These are phyloP conservation scores for Agonopterix alstromeriana DNA, from an alignment of 2,888 invertebrate genomes.

Conservation along the genomic window DNA sequence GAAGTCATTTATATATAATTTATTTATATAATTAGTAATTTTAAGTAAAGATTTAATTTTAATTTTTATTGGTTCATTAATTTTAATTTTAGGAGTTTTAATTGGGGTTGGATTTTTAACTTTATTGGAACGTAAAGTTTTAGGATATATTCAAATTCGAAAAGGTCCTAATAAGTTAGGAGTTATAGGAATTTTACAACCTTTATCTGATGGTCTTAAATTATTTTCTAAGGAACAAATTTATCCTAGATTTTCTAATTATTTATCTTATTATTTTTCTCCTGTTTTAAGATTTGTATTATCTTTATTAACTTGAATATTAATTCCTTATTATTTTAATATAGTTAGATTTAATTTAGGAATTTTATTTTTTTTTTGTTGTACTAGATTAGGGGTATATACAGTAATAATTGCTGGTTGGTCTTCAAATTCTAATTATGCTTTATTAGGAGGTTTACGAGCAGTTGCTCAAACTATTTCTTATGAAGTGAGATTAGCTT, in stretches of 20 bases:
- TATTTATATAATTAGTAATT: conserved; percentile 75
- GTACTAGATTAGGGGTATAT: conserved; percentile 80
- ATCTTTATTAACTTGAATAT: conserved; percentile 75
- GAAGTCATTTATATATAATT: conserved; percentile 77
- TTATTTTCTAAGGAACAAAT: conserved; percentile 81
- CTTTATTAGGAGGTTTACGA: conserved; percentile 81
- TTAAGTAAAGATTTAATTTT: conserved; percentile 58
- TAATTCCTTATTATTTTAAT: conserved; percentile 76
- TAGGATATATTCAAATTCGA: conserved; percentile 84
- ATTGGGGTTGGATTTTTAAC: conserved; percentile 83
- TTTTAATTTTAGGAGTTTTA: conserved; percentile 78
- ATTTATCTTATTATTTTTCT: conserved; percentile 77
- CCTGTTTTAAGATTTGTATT: conserved; percentile 78
- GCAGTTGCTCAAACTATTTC: conserved; percentile 85
- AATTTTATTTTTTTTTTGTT: conserved; percentile 80
- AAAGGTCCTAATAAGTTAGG: conserved; percentile 85
- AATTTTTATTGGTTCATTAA: conserved; percentile 52
- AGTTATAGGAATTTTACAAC: conserved; percentile 78
- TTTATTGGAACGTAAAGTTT: conserved; percentile 82
- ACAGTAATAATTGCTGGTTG: conserved; percentile 80
- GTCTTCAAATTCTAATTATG: conserved; percentile 85
- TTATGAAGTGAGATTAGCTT: conserved; percentile 83
- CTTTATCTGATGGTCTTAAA: conserved; percentile 84
- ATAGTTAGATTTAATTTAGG: conserved; percentile 76
- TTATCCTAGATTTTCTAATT: conserved; percentile 77